These are phyloP conservation scores for Chironomus tentans DNA, from an alignment of 2,888 invertebrate genomes.

Conservation along the genomic window DNA sequence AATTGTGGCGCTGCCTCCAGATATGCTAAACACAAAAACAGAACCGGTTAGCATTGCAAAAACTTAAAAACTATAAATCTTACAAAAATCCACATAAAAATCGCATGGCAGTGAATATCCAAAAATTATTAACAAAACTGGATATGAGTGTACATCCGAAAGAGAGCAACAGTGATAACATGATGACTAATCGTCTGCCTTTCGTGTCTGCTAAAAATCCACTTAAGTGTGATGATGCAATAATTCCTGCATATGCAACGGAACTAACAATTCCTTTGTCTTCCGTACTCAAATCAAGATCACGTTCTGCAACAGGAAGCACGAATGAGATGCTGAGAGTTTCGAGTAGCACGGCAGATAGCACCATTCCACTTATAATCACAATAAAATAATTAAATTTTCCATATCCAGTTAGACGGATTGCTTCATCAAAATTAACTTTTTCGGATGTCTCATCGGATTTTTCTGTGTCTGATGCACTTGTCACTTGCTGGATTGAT, in stretches of 20 bases:
- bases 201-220: constrained; percentile 48
- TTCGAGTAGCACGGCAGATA: constrained; percentile 42
- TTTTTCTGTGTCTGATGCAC: no score
- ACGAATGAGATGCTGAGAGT: constrained; percentile 47
- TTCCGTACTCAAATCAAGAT: constrained; percentile 38
- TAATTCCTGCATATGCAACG: constrained; percentile 43
- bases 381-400: constrained; percentile 45
- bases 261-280: constrained; percentile 41
- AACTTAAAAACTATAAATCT: constrained; percentile 28
- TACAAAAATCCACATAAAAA: constrained; percentile 48
- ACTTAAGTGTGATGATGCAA: constrained; percentile 48
- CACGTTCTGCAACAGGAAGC: constrained; percentile 45
- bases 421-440: constrained; percentile 22
- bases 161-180: constrained; percentile 43
- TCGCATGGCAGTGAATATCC: constrained; percentile 44
- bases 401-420: constrained; percentile 41
- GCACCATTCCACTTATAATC: constrained; percentile 44
- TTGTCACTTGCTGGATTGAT: no score
- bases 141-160: constrained; percentile 44
- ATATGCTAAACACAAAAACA: constrained; percentile 32
- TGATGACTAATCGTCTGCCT: constrained; percentile 43
- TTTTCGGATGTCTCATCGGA: neutral
- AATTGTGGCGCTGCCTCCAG: constrained; percentile 45
- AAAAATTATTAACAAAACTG: constrained; percentile 43
- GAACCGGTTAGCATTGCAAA: neutral